phyloP scores from a whole-genome alignment of 2,888 invertebrate genomes.

The Acanthoscelides obtectus region DNA sequence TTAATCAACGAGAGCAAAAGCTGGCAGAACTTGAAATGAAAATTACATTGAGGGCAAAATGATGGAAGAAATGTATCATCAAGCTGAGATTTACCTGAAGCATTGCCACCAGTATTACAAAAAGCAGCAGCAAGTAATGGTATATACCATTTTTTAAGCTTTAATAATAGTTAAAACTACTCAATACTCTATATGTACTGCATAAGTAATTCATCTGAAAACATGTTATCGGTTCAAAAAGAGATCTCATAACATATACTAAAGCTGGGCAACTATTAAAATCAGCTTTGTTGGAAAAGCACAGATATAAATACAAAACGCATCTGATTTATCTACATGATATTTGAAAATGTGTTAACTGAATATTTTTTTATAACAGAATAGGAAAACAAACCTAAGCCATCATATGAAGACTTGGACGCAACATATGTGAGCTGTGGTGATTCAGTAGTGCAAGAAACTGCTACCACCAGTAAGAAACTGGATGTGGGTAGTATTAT shows the following conservation, averaged over 20 bases:
- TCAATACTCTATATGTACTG: too few species aligned
- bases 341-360: constrained; percentile 13
- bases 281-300: too few species aligned
- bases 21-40: constrained; percentile 52
- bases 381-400: constrained; percentile 10
- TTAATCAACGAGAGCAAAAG: constrained; percentile 41
- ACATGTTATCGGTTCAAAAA: too few species aligned
- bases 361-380: neutral
- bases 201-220: too few species aligned
- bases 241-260: too few species aligned
- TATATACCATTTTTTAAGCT: too few species aligned
- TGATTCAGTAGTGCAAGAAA: constrained; percentile 33
- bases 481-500: constrained; percentile 37
- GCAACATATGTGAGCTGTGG: constrained; percentile 46
- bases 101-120: constrained; percentile 30
- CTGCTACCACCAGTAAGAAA: constrained; percentile 44
- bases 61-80: constrained; percentile 48
- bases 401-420: constrained; percentile 33
- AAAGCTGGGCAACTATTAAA: too few species aligned
- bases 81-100: constrained; percentile 47
- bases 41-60: constrained; percentile 46
- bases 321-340: too few species aligned
- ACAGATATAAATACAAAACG: too few species aligned
- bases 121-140: neutral
- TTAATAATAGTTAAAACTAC: too few species aligned